Percentiles rank a stretch among this genome's conserved stretches.
These are phyloP conservation scores for Ellobium chinense DNA, from an alignment of 2,888 invertebrate species.

Conservation along the genomic window DNA sequence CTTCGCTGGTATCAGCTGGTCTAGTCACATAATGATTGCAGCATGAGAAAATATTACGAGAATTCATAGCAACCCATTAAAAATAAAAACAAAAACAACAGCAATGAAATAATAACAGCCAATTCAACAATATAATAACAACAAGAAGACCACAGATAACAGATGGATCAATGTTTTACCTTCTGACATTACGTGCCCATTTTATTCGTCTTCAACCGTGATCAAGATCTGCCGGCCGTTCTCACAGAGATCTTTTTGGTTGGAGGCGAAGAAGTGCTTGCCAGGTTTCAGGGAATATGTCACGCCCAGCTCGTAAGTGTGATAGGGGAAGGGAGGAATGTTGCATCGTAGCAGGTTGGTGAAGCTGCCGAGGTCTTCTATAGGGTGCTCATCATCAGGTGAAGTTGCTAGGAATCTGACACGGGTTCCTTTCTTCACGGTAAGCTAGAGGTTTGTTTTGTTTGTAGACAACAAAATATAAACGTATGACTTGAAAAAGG, in stretches of 20 bases:
- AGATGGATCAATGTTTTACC: no score
- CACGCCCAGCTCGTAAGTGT: constrained; percentile 29
- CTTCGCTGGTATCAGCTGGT: no score
- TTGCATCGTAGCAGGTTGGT: constrained; percentile 39
- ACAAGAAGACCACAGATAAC: no score
- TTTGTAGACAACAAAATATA: not conserved
- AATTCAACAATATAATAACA: no score
- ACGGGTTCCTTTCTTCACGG: constrained; percentile 43
- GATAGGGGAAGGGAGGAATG: constrained; percentile 45
- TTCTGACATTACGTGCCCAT: no score
- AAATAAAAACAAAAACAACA: no score
- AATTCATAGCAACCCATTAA: no score
- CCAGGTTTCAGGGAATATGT: constrained; percentile 37
- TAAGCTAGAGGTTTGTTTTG: not conserved
- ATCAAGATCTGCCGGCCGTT: not conserved
- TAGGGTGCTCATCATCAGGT: not conserved
- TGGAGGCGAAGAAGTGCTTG: constrained; percentile 41
- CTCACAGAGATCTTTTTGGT: constrained; percentile 10
- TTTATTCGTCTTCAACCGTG: constrained; percentile 21
- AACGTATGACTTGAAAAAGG: not conserved
- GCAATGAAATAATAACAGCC: no score
- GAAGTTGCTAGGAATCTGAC: constrained; percentile 26
- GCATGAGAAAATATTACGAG: no score
- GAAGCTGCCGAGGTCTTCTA: constrained; percentile 44
- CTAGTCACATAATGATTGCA: no score